Conservation (phyloP, 2,797 vertebrate species). For the Spea hammondii region DNA sequence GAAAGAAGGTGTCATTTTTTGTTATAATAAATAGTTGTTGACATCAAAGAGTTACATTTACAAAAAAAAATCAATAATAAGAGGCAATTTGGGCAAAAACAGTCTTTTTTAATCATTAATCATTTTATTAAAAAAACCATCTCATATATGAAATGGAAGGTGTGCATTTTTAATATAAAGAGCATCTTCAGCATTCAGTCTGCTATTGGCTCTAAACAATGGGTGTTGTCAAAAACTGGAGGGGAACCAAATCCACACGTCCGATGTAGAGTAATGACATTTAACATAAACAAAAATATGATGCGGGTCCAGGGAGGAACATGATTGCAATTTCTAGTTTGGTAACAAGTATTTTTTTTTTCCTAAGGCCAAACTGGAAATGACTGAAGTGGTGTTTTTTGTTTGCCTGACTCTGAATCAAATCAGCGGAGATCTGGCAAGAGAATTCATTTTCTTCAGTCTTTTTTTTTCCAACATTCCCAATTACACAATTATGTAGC, state of each 20-base stretch:
- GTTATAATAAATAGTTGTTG: too few species aligned
- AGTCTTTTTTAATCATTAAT: too few species aligned
- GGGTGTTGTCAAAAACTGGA: too few species aligned
- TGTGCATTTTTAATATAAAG: too few species aligned
- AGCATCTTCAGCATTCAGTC: too few species aligned
- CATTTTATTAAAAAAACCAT: too few species aligned
- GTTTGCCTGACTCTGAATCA: constrained; percentile 5
- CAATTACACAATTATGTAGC: constrained; percentile 2
- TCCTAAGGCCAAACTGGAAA: constrained; percentile 3
- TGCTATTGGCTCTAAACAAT: too few species aligned
- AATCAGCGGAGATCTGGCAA: constrained; percentile 5
- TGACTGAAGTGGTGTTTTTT: neutral
- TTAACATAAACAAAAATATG: neutral
- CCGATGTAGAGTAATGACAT: neutral
- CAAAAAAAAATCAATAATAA: too few species aligned
- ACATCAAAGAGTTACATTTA: too few species aligned
- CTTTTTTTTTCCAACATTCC: neutral
- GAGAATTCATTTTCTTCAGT: neutral
- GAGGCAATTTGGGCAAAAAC: too few species aligned
- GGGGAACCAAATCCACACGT: neutral
- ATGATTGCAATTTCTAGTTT: neutral
- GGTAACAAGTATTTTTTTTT: neutral
- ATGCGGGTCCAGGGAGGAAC: neutral
- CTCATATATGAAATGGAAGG: too few species aligned
- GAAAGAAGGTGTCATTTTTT: too few species aligned